Conservation (phyloP, 2,113 vertebrate species). For the Solea senegalensis region DNA sequence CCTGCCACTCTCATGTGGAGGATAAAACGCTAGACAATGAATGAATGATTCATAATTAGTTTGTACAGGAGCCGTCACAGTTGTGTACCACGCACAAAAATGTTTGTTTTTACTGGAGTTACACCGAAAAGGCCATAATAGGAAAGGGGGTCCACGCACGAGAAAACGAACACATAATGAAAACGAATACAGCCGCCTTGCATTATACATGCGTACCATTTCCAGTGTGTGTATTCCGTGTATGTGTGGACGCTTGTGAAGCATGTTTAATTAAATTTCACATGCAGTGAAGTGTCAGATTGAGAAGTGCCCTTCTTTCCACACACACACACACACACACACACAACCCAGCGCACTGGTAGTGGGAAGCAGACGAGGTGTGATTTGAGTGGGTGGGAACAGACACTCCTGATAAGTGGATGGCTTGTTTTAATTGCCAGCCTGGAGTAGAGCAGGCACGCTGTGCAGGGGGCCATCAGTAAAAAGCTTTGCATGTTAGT, state of each 20-base stretch:
- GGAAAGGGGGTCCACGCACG: not conserved
- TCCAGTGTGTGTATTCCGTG: conserved; percentile 23
- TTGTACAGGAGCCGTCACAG: not conserved
- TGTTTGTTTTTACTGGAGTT: not conserved
- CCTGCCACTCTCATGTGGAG: no score
- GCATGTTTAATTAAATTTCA: conserved; percentile 72
- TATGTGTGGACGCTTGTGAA: conserved; percentile 33
- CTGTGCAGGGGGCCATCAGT: not conserved
- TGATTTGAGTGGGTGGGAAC: conserved; percentile 69
- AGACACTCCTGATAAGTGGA: conserved; percentile 67
- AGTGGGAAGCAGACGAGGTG: conserved; percentile 55
- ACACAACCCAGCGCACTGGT: not conserved
- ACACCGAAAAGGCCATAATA: conserved; percentile 3
- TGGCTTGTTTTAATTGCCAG: conserved; percentile 73
- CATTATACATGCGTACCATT: conserved; percentile 18
- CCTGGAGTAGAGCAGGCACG: conserved; percentile 29
- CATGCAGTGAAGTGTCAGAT: conserved; percentile 63
- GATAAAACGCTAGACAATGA: no score
- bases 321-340: not conserved
- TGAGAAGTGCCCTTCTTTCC: conserved; percentile 22
- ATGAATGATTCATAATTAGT: not conserved
- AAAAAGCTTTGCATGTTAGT: not conserved
- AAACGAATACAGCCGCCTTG: conserved; percentile 8
- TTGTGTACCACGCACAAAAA: not conserved
- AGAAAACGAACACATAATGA: conserved; percentile 5